phyloP scores from a whole-genome alignment of 2,888 invertebrate genomes.

The Leptothorax acervorum region DNA sequence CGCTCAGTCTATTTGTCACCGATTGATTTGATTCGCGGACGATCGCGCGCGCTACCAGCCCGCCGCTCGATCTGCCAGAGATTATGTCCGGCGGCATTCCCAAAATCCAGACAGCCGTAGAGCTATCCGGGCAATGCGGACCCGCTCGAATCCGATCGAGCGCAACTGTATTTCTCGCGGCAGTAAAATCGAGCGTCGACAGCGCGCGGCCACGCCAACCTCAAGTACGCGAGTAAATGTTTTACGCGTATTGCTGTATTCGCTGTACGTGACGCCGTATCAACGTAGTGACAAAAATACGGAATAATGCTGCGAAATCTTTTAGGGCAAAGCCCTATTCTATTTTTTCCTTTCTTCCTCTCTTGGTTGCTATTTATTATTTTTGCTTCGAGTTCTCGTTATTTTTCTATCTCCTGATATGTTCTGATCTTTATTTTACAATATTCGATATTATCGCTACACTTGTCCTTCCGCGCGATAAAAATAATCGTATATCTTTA shows the following conservation, averaged over 20 bases:
- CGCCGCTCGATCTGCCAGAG: constrained; percentile 70
- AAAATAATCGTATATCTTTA: not conserved
- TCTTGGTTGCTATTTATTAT: not conserved
- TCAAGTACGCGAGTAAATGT: constrained; percentile 77
- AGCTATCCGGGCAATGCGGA: constrained; percentile 65
- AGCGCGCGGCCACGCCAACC: constrained; percentile 86
- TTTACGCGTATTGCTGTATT: constrained; percentile 45
- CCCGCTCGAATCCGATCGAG: constrained; percentile 84
- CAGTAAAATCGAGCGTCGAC: constrained; percentile 87
- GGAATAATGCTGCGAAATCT: not conserved
- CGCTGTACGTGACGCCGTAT: constrained; percentile 41
- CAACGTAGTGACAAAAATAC: not conserved
- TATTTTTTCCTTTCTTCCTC: not conserved
- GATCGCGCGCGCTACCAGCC: constrained; percentile 54
- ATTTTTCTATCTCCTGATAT: not conserved
- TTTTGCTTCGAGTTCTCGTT: not conserved
- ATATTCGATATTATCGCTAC: not conserved
- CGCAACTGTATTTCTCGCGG: constrained; percentile 87
- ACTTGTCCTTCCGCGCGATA: not conserved
- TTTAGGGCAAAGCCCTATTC: not conserved
- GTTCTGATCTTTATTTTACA: not conserved
- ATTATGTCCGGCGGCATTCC: constrained; percentile 81
- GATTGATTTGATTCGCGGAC: constrained; percentile 58
- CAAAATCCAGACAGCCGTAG: constrained; percentile 85
- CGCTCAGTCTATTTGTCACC: constrained; percentile 46